These are phyloP conservation scores for Neopelma chrysocephalum DNA, from an alignment of 2,797 vertebrate genomes.

Conservation along the genomic window DNA sequence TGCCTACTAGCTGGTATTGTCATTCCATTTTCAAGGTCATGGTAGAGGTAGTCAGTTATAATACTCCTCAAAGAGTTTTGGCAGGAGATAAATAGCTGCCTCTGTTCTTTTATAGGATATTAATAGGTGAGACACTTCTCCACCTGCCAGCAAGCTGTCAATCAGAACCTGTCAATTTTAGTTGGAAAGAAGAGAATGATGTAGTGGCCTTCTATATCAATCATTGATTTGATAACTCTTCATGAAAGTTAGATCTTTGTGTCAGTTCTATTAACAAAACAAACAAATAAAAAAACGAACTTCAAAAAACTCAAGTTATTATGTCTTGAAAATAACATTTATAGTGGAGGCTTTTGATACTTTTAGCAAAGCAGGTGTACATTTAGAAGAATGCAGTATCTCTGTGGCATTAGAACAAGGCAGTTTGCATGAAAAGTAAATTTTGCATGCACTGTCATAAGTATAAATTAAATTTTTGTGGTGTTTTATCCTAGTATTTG, in stretches of 20 bases:
- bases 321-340: not conserved
- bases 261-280: not conserved
- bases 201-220: not conserved
- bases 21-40: conserved; percentile 56
- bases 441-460: not conserved
- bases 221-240: not conserved
- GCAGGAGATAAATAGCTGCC: conserved; percentile 1
- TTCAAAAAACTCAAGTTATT: not conserved
- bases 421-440: not conserved
- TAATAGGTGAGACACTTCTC: conserved; percentile 16
- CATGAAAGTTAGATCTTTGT: not conserved
- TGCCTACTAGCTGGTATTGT: not conserved
- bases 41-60: not conserved
- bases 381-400: not conserved
- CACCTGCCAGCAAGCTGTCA: not conserved
- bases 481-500: not conserved
- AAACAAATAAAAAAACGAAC: not conserved
- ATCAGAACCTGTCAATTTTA: not conserved
- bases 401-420: not conserved
- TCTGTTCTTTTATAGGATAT: conserved; percentile 3
- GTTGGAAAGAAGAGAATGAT: not conserved
- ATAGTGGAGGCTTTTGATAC: not conserved
- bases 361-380: not conserved
- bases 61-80: not conserved
- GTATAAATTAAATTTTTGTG: not conserved